These are phyloP conservation scores for Phytoseiulus persimilis DNA, from an alignment of 2,888 invertebrate species.

Conservation along the genomic window DNA sequence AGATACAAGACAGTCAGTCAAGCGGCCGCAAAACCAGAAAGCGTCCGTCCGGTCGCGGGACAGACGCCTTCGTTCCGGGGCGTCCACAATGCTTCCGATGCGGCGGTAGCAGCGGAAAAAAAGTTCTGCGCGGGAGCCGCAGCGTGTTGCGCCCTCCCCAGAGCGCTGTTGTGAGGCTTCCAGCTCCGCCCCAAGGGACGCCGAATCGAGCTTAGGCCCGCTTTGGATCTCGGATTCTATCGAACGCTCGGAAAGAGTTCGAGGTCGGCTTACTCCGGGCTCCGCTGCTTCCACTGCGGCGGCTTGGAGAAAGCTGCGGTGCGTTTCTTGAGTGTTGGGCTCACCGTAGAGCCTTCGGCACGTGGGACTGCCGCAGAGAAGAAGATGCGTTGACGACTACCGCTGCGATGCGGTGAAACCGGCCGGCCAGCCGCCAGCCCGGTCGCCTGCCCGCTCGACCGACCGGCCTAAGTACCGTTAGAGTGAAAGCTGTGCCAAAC, in stretches of 20 bases:
- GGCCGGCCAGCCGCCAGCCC: not conserved
- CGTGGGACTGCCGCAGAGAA: not conserved
- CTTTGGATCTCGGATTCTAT: too few relatives aligned
- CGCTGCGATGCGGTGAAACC: not conserved
- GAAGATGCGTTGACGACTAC: not conserved
- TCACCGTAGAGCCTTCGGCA: not conserved
- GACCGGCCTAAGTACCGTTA: not conserved
- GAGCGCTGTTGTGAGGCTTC: too few relatives aligned
- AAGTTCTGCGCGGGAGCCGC: not conserved
- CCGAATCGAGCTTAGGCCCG: too few relatives aligned
- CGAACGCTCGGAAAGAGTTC: too few relatives aligned
- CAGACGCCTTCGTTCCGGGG: slow-evolving; percentile 5
- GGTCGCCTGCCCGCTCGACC: not conserved
- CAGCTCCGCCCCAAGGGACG: too few relatives aligned
- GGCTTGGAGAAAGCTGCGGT: not conserved
- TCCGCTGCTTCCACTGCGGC: too few relatives aligned
- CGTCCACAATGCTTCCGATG: not conserved
- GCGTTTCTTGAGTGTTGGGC: not conserved
- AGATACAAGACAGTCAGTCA: not conserved
- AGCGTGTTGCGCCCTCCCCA: too few relatives aligned
- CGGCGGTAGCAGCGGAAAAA: not conserved
- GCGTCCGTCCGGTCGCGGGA: slow-evolving; percentile 5
- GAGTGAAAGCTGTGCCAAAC: not conserved
- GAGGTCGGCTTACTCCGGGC: too few relatives aligned
- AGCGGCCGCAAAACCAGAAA: not conserved